Evolutionary conservation across 2,113 vertebrate genomes (phyloP).

Genomic region (Vombatus ursinus): DNA sequence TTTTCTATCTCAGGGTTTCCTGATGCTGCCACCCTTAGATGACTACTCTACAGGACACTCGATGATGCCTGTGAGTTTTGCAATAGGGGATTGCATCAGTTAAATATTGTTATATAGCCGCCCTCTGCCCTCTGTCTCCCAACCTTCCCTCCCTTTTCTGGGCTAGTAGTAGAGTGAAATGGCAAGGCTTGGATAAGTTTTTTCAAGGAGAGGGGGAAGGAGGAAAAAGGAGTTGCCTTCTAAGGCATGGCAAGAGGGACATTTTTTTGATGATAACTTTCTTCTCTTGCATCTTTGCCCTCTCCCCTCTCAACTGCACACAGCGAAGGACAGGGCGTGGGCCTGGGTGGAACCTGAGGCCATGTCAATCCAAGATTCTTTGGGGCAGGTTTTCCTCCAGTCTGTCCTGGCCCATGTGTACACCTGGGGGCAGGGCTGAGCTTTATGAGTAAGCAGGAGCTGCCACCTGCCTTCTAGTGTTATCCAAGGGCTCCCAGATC

Average conservation of each 20-base stretch:
- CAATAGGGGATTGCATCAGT: slow-evolving; percentile 69
- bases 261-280: not conserved
- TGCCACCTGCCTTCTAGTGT: not conserved
- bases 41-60: slow-evolving; percentile 29
- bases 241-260: not conserved
- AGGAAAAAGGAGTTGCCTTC: not conserved
- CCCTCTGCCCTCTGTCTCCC: slow-evolving; percentile 60
- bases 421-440: not conserved
- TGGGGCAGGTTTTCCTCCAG: not conserved
- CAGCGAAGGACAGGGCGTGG: not conserved
- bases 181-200: not conserved
- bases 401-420: not conserved
- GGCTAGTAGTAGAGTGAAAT: not conserved
- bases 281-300: not conserved
- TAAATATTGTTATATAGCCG: slow-evolving; percentile 58
- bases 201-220: not conserved
- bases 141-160: slow-evolving; percentile 48
- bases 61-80: slow-evolving; percentile 55
- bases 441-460: not conserved
- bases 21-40: slow-evolving; percentile 17
- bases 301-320: not conserved
- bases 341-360: not conserved
- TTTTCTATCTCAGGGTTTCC: slow-evolving; percentile 42
- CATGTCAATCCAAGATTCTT: not conserved
- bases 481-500: not conserved